Evolutionary conservation across 2,113 vertebrate genomes (phyloP).

Genomic region (Daphoenositta chrysoptera): DNA sequence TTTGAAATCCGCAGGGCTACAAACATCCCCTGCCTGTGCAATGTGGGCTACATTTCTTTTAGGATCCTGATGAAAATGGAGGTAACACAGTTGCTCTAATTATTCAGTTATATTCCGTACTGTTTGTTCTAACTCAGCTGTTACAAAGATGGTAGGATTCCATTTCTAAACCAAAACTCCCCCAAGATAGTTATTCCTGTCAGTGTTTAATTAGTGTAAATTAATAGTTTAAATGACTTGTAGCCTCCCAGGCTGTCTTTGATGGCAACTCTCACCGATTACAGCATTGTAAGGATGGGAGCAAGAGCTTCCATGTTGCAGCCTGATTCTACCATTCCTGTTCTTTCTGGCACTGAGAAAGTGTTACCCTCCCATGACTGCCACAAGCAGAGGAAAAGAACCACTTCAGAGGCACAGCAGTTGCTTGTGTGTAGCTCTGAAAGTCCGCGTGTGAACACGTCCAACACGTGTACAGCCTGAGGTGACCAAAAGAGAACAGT

Average conservation of each 20-base stretch:
- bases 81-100: not conserved
- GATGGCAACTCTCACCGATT: not conserved
- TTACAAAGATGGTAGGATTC: not conserved
- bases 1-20: not conserved
- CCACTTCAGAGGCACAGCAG: not conserved
- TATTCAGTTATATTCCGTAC: not conserved
- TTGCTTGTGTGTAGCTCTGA: not conserved
- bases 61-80: not conserved
- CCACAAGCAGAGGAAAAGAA: not conserved
- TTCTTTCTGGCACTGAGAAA: not conserved
- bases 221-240: constrained; percentile 26
- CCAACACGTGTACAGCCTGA: not conserved
- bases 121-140: not conserved
- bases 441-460: rapidly evolving
- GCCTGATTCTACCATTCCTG: not conserved
- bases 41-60: not conserved
- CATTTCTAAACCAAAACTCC: not conserved
- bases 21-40: not conserved
- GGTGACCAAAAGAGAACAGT: not conserved
- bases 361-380: not conserved
- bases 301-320: not conserved
- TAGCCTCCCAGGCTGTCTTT: not conserved
- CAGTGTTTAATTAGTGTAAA: constrained; percentile 34
- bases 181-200: not conserved
- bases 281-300: not conserved